Percentiles rank a stretch among this genome's conserved stretches.
Conservation (phyloP, 2,797 vertebrate genomes). For the Huso huso region DNA sequence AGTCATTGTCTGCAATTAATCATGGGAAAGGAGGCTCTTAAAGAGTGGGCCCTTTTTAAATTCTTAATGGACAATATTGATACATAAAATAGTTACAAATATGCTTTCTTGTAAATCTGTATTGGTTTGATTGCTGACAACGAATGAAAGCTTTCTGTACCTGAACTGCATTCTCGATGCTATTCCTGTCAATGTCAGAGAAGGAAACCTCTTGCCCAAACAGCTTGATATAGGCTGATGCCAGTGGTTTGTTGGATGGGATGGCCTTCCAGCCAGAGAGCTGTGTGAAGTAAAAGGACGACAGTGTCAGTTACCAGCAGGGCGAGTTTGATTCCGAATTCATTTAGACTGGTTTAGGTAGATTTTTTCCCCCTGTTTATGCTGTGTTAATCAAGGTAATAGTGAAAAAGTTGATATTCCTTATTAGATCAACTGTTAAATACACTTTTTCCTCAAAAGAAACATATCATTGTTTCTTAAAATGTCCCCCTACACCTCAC, state of each 20-base stretch:
- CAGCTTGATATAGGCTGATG: constrained; percentile 53
- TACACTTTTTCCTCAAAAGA: too few relatives aligned
- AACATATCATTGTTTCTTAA: too few relatives aligned
- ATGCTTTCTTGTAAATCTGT: too few relatives aligned
- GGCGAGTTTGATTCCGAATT: background rate
- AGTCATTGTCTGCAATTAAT: constrained; percentile 39
- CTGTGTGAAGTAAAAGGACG: constrained; percentile 34
- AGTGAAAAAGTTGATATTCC: too few relatives aligned
- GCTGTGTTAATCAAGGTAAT: too few relatives aligned
- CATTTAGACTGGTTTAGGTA: background rate
- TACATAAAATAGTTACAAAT: background rate
- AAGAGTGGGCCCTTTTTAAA: constrained; percentile 7
- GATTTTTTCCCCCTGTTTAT: too few relatives aligned
- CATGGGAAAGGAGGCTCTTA: background rate
- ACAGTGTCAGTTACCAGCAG: background rate
- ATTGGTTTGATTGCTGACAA: too few relatives aligned
- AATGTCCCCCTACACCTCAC: too few relatives aligned
- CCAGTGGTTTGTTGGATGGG: constrained; percentile 48
- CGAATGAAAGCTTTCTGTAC: constrained; percentile 36
- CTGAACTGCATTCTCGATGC: constrained; percentile 45
- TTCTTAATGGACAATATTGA: background rate
- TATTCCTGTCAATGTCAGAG: constrained; percentile 52
- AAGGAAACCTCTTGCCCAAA: constrained; percentile 69
- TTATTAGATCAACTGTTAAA: too few relatives aligned
- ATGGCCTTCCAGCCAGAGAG: constrained; percentile 61